Evolutionary conservation across 2,888 invertebrate species (phyloP), one percentile per base, ranked within the genome.

Genomic region (Parnassius smintheus): DNA sequence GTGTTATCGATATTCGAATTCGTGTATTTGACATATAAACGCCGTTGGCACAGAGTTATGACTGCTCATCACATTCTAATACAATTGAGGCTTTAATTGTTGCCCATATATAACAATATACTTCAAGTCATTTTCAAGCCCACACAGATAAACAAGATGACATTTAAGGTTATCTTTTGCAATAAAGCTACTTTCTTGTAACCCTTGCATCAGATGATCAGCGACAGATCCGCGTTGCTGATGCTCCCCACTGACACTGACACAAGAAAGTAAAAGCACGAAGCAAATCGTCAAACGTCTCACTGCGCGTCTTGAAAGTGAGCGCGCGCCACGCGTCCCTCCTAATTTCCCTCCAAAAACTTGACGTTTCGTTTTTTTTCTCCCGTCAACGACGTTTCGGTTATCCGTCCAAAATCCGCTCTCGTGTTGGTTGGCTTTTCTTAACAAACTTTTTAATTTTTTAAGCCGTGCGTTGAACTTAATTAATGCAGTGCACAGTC

Each of bases 181-280:
- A 45, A 54, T 67, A 46, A 55, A 52, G 59, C 59, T 59, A 59
- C 64, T 64, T 64, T 64, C 60, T 61, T 64, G 56, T 64, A 60
- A 60, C 64, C 64, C 64, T 64, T 64, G 61, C 64, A 61, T 61
- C 64, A 61, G 64, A 61, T 72, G 75, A 72, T 77, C 72, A 72
- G 65, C 65, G 67, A 66, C 72, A 70, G 70, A 76, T 75, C 72
- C 70, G 70, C 69, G 57, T 67, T 64, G 61, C 65, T 68, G 70
- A 66, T 70, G 76, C 80, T 85, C 90, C 90, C 89, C 90, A 88
- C 90, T 90, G 88, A 75, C 73, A 74, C 73, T 90, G 88, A 76
- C 73, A 74, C 73, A 78, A 80, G 86, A 91, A 91, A 90, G 91
- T 90, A 91, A 91, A 91, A 91, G 90, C 87, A 80, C 68, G 74